phyloP scores from a whole-genome alignment of 2,113 vertebrate species.

The Alethe diademata region DNA sequence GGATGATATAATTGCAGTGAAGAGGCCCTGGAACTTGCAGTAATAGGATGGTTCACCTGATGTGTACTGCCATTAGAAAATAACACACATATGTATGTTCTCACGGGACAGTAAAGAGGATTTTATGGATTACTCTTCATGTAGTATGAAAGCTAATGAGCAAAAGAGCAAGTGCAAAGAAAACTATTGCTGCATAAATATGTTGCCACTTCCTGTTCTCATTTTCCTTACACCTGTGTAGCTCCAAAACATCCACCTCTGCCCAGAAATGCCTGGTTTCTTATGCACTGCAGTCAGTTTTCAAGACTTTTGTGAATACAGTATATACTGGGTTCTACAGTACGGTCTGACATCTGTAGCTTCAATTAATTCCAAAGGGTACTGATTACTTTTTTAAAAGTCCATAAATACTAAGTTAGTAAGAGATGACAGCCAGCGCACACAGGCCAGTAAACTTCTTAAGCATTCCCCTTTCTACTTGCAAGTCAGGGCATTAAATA shows the following conservation, averaged over 20 bases:
- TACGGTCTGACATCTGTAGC: not conserved
- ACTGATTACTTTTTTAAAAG: not conserved
- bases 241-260: not conserved
- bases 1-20: constrained; percentile 71
- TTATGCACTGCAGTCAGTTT: not conserved
- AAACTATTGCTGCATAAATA: constrained; percentile 24
- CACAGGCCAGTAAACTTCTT: not conserved
- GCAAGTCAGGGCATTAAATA: not conserved
- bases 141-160: constrained; percentile 73
- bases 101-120: constrained; percentile 70
- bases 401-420: not conserved
- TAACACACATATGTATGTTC: constrained; percentile 66
- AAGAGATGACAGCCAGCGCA: not conserved
- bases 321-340: not conserved
- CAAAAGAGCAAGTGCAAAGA: constrained; percentile 40
- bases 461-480: not conserved
- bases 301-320: not conserved
- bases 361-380: not conserved
- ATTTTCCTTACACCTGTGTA: not conserved
- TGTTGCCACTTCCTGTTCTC: not conserved
- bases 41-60: constrained; percentile 73
- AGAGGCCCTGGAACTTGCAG: constrained; percentile 68
- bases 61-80: constrained; percentile 66
- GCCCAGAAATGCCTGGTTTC: not conserved
- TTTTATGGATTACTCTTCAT: constrained; percentile 73